Conservation (phyloP, 37 sponge, comb jelly and placozoan species). For the Oopsacas minuta region DNA sequence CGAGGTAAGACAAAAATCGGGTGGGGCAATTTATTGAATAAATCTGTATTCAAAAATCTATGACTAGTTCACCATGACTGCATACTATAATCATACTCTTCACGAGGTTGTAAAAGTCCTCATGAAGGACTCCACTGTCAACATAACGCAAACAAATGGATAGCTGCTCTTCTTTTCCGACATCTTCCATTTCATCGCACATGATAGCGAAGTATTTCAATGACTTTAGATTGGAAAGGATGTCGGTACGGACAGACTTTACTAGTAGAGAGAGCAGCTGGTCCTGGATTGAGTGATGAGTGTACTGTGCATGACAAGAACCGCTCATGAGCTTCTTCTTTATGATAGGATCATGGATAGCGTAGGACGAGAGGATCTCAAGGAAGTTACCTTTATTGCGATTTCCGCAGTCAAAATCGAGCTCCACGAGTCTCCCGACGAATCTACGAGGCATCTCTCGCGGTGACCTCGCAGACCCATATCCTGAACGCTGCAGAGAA, state of each 20-base stretch:
- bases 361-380: conserved; percentile 18
- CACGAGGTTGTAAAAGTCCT: conserved; percentile 17
- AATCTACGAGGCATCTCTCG: conserved; percentile 7
- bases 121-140: conserved; percentile 15
- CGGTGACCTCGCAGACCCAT: conserved; percentile 18
- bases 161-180: conserved; percentile 19
- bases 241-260: conserved; percentile 14
- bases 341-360: not conserved
- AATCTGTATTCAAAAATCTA: not conserved
- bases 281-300: not conserved
- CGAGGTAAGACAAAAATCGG: not conserved
- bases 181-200: conserved; percentile 18
- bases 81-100: not conserved
- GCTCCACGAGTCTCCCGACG: not conserved
- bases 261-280: not conserved
- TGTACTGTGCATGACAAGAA: conserved; percentile 2
- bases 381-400: not conserved
- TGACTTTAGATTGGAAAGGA: conserved; percentile 17
- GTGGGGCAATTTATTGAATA: not conserved
- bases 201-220: not conserved
- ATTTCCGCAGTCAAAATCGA: conserved; percentile 17
- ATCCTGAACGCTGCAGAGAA: conserved; percentile 18
- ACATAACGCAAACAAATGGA: conserved; percentile 20
- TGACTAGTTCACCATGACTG: not conserved
- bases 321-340: conserved; percentile 14